Conservation (phyloP, 2,888 invertebrate species). For the Agrotis puta region DNA sequence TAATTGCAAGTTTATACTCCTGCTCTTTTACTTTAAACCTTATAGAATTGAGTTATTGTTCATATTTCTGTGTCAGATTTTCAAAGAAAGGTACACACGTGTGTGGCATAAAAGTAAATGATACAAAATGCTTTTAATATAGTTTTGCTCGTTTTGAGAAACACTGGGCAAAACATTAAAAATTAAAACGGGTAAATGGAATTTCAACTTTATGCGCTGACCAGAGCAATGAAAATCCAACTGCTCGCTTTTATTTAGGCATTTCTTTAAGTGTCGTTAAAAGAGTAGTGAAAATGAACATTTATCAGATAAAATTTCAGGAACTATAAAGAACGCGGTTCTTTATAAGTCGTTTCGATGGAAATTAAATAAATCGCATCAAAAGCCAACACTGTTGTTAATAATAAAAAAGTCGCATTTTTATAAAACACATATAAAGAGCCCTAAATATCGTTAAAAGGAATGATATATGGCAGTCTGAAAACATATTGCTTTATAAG, state of each 20-base stretch:
- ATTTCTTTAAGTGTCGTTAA: neutral
- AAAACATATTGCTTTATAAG: neutral
- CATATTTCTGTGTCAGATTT: slow-evolving; percentile 6
- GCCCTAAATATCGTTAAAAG: slow-evolving; percentile 9
- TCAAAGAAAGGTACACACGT: slow-evolving; percentile 36
- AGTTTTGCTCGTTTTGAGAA: slow-evolving; percentile 16
- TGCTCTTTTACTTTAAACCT: slow-evolving; percentile 9
- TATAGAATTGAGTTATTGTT: neutral
- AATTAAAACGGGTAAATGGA: neutral
- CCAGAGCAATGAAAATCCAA: neutral
- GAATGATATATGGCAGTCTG: neutral
- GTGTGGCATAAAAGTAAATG: slow-evolving; percentile 56
- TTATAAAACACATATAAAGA: neutral
- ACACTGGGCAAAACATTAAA: neutral
- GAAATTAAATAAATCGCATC: slow-evolving; percentile 26
- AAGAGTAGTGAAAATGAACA: neutral
- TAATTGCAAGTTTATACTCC: slow-evolving; percentile 33
- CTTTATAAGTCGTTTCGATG: slow-evolving; percentile 43
- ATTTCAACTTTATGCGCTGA: too few species aligned
- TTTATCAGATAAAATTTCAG: slow-evolving; percentile 47
- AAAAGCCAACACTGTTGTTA: slow-evolving; percentile 38
- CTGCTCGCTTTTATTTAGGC: neutral
- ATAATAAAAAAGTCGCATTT: slow-evolving; percentile 3
- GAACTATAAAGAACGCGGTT: slow-evolving; percentile 26
- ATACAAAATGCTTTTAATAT: slow-evolving; percentile 51